Evolutionary conservation across 2,797 vertebrate species (phyloP).

Genomic region (Bryconaethiops microstoma): DNA sequence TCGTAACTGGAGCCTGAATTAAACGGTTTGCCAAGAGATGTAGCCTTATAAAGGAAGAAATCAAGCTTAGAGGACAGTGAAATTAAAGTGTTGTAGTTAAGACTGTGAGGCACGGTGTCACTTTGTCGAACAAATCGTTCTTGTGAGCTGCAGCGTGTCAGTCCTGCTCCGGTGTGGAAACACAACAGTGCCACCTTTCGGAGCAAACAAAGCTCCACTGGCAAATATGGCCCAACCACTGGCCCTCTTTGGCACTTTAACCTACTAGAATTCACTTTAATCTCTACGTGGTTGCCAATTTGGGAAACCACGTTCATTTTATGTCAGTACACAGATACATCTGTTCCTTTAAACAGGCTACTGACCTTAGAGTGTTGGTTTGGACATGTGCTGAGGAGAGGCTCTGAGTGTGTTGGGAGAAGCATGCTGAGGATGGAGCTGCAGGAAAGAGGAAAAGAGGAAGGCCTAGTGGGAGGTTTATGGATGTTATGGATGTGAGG

Average conservation of each 20-base stretch:
- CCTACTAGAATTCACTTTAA: no score
- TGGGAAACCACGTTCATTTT: not conserved
- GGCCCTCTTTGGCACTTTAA: not conserved
- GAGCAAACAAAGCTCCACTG: slow-evolving; percentile 33
- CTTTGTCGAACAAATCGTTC: slow-evolving; percentile 35
- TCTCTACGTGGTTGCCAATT: not conserved
- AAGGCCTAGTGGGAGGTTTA: no score
- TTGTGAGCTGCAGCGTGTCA: slow-evolving; percentile 1
- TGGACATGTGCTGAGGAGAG: no score
- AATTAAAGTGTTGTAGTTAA: not conserved
- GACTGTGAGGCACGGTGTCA: not conserved
- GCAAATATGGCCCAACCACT: not conserved
- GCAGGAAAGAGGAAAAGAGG: no score
- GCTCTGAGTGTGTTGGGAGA: no score
- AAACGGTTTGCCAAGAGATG: not conserved
- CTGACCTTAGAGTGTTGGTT: no score
- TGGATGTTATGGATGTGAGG: no score
- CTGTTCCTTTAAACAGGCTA: not conserved
- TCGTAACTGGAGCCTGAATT: not conserved
- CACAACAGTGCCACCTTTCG: slow-evolving; percentile 97
- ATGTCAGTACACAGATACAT: not conserved
- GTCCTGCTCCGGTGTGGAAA: slow-evolving; percentile 71
- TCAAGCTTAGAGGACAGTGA: not conserved
- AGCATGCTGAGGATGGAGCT: no score
- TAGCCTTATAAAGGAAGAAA: not conserved